Percentiles rank a stretch among this genome's conserved stretches.
Evolutionary conservation across 2,797 vertebrate species (phyloP).

Genomic region (Anabas testudineus): DNA sequence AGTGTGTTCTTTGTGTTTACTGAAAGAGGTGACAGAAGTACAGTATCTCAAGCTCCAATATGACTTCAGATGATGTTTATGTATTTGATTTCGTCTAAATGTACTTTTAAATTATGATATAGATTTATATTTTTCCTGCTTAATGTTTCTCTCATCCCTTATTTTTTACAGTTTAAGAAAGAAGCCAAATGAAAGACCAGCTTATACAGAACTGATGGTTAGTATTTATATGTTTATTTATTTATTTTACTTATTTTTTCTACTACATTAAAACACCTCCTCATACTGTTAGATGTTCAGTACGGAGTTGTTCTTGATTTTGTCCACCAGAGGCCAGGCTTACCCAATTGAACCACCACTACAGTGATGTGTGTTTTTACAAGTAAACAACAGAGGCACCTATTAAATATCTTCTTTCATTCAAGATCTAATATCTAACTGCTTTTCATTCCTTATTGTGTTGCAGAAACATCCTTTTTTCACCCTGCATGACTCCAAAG

Average conservation of each 20-base stretch:
- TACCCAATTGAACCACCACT: slow-evolving; percentile 18
- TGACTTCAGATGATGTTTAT: background rate
- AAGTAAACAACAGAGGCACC: background rate
- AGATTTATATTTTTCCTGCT: background rate
- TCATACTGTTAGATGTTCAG: background rate
- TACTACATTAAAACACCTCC: background rate
- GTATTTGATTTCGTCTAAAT: background rate
- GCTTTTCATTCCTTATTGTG: background rate
- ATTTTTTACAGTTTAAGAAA: slow-evolving; percentile 93
- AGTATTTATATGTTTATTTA: slow-evolving; percentile 63
- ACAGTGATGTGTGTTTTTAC: background rate
- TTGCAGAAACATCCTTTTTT: slow-evolving; percentile 93
- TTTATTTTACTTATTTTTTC: background rate
- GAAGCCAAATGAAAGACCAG: slow-evolving; percentile 98
- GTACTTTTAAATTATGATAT: background rate
- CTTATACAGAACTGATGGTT: slow-evolving; percentile 98
- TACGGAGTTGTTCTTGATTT: slow-evolving; percentile 34
- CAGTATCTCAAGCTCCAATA: background rate
- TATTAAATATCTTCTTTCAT: background rate
- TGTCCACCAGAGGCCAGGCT: slow-evolving; percentile 72
- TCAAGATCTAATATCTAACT: background rate
- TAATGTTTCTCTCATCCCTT: slow-evolving; percentile 11
- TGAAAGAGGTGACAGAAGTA: background rate
- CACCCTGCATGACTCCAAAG: slow-evolving; percentile 94
- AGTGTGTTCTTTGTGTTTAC: slow-evolving; percentile 39